Conservation (phyloP, 2,113 vertebrate species). For the Pongo abelii region DNA sequence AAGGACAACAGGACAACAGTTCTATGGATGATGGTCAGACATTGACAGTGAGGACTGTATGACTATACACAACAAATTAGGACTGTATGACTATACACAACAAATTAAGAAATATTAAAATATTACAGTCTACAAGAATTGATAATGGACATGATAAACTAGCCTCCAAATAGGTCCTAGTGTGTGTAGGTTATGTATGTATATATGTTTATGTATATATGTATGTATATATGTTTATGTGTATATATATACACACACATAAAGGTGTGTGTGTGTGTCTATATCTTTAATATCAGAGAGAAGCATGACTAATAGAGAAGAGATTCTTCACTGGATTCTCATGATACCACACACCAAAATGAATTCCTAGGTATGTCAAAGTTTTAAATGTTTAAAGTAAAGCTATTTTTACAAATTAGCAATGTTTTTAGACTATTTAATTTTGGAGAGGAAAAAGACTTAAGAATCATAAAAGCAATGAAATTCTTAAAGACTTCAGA, state of each 20-base stretch:
- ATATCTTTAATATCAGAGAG: background rate
- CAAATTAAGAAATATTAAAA: background rate
- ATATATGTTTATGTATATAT: too few species aligned
- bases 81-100: background rate
- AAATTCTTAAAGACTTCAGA: background rate
- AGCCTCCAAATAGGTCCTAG: background rate
- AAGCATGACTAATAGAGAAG: background rate
- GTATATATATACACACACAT: background rate
- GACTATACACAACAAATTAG: background rate
- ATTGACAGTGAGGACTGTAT: background rate
- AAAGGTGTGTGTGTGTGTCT: background rate
- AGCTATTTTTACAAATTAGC: background rate
- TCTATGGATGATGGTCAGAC: background rate
- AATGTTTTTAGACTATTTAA: background rate
- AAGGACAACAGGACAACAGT: background rate
- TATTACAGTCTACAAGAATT: background rate
- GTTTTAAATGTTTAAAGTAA: background rate
- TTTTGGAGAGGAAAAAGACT: background rate
- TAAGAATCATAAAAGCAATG: background rate
- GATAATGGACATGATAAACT: background rate
- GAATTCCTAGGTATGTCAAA: background rate
- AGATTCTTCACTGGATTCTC: background rate
- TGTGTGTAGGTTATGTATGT: too few species aligned
- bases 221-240: background rate
- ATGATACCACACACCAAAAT: background rate